A percentile compares a stretch with the other conserved stretches of the same genome.
Conservation (phyloP, 2,113 vertebrate species). For the Hypanus sabinus region DNA sequence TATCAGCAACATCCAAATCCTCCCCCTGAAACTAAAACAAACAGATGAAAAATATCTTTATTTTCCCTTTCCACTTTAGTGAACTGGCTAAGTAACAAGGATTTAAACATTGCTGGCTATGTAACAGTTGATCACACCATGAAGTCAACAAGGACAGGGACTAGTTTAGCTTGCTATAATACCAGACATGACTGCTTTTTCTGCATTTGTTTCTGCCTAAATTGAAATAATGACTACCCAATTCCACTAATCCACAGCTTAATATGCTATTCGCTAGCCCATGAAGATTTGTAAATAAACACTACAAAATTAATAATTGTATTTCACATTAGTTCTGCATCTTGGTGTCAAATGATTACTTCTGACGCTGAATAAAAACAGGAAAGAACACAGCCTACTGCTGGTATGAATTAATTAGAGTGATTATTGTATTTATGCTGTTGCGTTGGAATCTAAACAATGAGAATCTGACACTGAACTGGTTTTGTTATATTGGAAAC, state of each 20-base stretch:
- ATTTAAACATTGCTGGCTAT: not conserved
- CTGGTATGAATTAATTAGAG: slow-evolving; percentile 28
- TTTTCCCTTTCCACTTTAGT: too few relatives aligned
- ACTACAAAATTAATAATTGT: slow-evolving; percentile 10
- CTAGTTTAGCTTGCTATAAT: not conserved
- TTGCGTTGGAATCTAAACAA: not conserved
- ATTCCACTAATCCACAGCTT: not conserved
- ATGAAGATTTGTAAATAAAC: not conserved
- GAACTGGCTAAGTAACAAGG: not conserved
- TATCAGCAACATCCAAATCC: too few relatives aligned
- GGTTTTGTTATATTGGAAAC: not conserved
- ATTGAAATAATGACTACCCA: not conserved
- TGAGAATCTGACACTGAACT: not conserved
- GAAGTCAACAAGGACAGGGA: not conserved
- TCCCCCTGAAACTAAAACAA: too few relatives aligned
- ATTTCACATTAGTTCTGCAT: slow-evolving; percentile 6
- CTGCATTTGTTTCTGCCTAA: not conserved
- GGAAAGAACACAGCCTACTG: not conserved
- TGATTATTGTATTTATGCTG: not conserved
- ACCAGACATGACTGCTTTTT: not conserved
- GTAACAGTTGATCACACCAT: not conserved
- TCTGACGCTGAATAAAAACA: not conserved
- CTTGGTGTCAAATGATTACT: not conserved
- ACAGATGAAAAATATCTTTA: too few relatives aligned
- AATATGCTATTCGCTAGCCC: not conserved